These are phyloP conservation scores for Oryctes rhinoceros DNA, from an alignment of 1,140 invertebrate species.

Conservation along the genomic window DNA sequence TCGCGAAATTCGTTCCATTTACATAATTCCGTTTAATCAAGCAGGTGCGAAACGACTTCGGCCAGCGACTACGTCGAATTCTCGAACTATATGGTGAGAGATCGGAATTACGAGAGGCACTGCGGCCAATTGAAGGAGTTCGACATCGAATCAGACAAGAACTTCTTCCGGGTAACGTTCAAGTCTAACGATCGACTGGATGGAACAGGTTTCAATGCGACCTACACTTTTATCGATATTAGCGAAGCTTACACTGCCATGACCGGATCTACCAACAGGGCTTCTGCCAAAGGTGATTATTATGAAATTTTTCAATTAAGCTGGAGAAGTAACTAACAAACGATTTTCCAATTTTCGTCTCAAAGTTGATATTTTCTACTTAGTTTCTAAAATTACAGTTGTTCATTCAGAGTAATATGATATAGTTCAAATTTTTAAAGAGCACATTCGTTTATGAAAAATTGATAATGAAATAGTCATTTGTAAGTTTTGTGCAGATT, in stretches of 20 bases:
- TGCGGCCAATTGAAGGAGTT: slow-evolving; percentile 85
- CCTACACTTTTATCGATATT: slow-evolving; percentile 76
- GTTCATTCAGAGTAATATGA: too few relatives aligned
- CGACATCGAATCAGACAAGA: slow-evolving; percentile 85
- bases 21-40: slow-evolving; percentile 43
- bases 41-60: slow-evolving; percentile 85
- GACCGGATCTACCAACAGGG: slow-evolving; percentile 17
- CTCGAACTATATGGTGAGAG: slow-evolving; percentile 88
- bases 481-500: too few relatives aligned
- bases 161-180: slow-evolving; percentile 95
- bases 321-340: too few relatives aligned
- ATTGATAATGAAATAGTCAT: too few relatives aligned
- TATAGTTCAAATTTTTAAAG: too few relatives aligned
- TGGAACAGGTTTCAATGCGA: slow-evolving; percentile 91
- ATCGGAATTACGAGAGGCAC: slow-evolving; percentile 85
- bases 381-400: too few relatives aligned
- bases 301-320: neutral
- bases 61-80: slow-evolving; percentile 95
- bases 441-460: too few relatives aligned
- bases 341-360: too few relatives aligned
- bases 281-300: slow-evolving; percentile 10
- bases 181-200: slow-evolving; percentile 92
- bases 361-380: too few relatives aligned
- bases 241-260: slow-evolving; percentile 31
- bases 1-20: slow-evolving; percentile 13